Evolutionary conservation across 2,113 vertebrate genomes (phyloP).

Genomic region (Zingel zingel): DNA sequence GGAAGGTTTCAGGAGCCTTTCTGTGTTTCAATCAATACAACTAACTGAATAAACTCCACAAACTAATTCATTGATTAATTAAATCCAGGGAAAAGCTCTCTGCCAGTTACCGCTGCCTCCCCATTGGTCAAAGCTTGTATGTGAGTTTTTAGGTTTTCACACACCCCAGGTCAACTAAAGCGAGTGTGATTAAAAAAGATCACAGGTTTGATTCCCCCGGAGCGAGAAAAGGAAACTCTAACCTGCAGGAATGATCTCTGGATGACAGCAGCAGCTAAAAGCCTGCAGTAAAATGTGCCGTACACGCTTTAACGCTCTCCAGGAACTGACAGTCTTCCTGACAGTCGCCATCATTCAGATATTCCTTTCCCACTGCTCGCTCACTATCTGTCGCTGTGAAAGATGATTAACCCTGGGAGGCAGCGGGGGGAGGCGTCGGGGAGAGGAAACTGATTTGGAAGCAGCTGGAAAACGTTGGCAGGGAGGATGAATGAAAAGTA

Average conservation of each 20-base stretch:
- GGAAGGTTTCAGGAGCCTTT: background rate
- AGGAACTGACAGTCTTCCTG: background rate
- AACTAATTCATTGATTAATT: constrained; percentile 25
- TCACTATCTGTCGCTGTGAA: constrained; percentile 15
- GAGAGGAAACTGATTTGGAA: background rate
- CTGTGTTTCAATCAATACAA: constrained; percentile 11
- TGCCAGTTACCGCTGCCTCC: background rate
- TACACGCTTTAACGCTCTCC: constrained; percentile 1
- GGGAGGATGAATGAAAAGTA: background rate
- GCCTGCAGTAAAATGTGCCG: background rate
- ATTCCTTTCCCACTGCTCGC: background rate
- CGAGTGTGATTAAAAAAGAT: background rate
- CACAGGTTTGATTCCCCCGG: background rate
- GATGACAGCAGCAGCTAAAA: background rate
- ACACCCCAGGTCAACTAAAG: background rate
- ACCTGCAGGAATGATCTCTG: background rate
- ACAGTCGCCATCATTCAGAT: constrained; percentile 15
- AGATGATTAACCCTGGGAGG: background rate
- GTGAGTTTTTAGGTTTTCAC: background rate
- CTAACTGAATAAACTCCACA: constrained; percentile 23
- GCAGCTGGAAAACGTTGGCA: constrained; percentile 16
- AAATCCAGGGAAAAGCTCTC: background rate
- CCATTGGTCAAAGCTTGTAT: background rate
- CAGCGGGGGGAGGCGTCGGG: background rate
- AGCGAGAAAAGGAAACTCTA: background rate